phyloP scores from a whole-genome alignment of 2,888 invertebrate genomes.

The Hyposoter didymator region DNA sequence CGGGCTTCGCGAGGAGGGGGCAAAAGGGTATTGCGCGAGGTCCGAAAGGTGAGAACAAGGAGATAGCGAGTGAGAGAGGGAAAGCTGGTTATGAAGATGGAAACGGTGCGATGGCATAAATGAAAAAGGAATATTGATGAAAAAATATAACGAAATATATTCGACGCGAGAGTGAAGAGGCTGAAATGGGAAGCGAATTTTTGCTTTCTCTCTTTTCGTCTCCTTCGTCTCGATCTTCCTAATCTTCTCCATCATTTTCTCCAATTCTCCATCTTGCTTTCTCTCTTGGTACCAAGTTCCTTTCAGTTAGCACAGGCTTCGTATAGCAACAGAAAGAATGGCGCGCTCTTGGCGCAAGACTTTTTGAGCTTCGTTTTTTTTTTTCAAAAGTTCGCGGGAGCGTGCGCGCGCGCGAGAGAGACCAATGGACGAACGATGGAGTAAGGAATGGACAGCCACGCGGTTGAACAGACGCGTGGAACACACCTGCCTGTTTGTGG shows the following conservation, averaged over 20 bases:
- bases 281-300: conserved; percentile 46
- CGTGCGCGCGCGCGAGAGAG: background rate
- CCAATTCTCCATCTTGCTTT: conserved; percentile 59
- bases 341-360: conserved; percentile 48
- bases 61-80: conserved; percentile 2
- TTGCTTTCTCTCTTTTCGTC: conserved; percentile 22
- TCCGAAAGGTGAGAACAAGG: conserved; percentile 46
- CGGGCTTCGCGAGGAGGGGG: background rate
- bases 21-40: conserved; percentile 39
- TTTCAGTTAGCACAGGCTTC: conserved; percentile 17
- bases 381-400: conserved; percentile 44
- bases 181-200: conserved; percentile 60
- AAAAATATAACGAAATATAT: conserved; percentile 39
- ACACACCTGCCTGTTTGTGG: conserved; percentile 68
- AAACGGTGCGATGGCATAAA: conserved; percentile 16
- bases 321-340: conserved; percentile 56
- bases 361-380: conserved; percentile 51
- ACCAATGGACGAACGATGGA: conserved; percentile 39
- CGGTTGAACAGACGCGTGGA: conserved; percentile 55
- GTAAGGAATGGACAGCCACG: conserved; percentile 41
- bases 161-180: conserved; percentile 25
- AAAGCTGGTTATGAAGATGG: conserved; percentile 28
- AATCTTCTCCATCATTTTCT: conserved; percentile 47
- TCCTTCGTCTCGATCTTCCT: background rate
- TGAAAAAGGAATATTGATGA: background rate